These are phyloP conservation scores for Lamellibrachia luymesi DNA, from an alignment of 1,140 invertebrate genomes.

Conservation along the genomic window DNA sequence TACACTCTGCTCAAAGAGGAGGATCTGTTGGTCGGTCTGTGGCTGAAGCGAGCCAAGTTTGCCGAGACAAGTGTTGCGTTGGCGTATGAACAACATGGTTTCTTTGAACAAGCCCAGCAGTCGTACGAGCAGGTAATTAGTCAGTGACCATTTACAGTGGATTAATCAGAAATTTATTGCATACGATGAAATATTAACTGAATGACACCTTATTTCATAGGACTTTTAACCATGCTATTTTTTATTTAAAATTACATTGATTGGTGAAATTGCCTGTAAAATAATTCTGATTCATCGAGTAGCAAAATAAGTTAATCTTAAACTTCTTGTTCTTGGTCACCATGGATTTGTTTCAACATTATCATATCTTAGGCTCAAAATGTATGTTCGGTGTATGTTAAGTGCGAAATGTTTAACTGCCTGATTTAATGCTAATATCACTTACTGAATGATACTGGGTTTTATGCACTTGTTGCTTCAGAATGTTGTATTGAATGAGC, in stretches of 20 bases:
- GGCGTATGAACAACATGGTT: conserved; percentile 92
- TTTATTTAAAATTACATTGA: background rate
- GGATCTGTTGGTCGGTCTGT: conserved; percentile 92
- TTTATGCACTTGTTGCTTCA: no score
- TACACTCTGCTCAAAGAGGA: conserved; percentile 88
- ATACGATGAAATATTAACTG: background rate
- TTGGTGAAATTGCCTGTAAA: background rate
- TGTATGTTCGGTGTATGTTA: no score
- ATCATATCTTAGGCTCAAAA: no score
- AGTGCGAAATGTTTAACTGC: no score
- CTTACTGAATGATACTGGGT: no score
- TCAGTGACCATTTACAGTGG: background rate
- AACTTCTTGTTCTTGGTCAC: background rate
- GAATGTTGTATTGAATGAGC: no score
- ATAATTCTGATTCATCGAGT: background rate
- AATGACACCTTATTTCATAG: background rate
- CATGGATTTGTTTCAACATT: background rate
- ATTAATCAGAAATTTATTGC: background rate
- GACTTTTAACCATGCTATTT: background rate
- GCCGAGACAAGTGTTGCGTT: conserved; percentile 86
- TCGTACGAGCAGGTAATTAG: conserved; percentile 72
- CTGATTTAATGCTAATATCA: no score
- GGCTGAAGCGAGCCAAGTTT: conserved; percentile 89
- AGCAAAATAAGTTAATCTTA: background rate
- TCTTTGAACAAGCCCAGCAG: conserved; percentile 88